phyloP scores from a whole-genome alignment of 2,797 vertebrate species.

The Lacerta agilis region DNA sequence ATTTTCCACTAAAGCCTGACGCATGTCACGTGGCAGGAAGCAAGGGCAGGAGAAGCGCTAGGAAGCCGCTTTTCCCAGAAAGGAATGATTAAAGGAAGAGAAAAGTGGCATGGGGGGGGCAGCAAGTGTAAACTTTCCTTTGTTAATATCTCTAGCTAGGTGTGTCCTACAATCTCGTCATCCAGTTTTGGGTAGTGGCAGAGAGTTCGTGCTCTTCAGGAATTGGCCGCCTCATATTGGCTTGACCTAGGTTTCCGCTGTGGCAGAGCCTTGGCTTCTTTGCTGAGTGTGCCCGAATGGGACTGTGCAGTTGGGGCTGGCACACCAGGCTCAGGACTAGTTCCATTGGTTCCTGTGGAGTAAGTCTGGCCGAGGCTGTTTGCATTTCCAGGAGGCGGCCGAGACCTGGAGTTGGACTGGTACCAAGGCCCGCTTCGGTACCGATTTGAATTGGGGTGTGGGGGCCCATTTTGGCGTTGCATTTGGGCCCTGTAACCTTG shows the following conservation, averaged over 20 bases:
- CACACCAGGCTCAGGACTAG: slow-evolving; percentile 55
- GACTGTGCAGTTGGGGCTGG: slow-evolving; percentile 72
- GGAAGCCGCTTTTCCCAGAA: slow-evolving; percentile 41
- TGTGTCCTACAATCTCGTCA: slow-evolving; percentile 70
- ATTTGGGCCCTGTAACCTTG: slow-evolving; percentile 82
- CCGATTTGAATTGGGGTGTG: slow-evolving; percentile 69
- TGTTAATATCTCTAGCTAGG: slow-evolving; percentile 70
- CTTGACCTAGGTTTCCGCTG: slow-evolving; percentile 86
- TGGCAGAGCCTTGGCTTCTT: slow-evolving; percentile 83
- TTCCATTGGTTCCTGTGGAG: slow-evolving; percentile 66
- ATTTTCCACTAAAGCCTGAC: background rate
- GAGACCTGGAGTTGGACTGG: slow-evolving; percentile 73
- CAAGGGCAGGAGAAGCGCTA: slow-evolving; percentile 28
- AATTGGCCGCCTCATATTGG: slow-evolving; percentile 70
- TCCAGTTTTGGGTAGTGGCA: slow-evolving; percentile 42
- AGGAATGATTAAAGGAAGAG: slow-evolving; percentile 48
- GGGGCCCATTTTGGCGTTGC: slow-evolving; percentile 79
- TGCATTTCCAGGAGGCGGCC: slow-evolving; percentile 54
- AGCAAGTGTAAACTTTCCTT: slow-evolving; percentile 87
- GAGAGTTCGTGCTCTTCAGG: slow-evolving; percentile 56
- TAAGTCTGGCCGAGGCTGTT: slow-evolving; percentile 49
- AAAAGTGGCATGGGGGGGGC: slow-evolving; percentile 78
- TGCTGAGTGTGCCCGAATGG: background rate
- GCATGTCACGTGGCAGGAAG: background rate
- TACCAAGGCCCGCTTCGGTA: slow-evolving; percentile 76